Evolutionary conservation across 64 coral and sea anemone species (phyloP).

Genomic region (Stichodactyla mertensii): DNA sequence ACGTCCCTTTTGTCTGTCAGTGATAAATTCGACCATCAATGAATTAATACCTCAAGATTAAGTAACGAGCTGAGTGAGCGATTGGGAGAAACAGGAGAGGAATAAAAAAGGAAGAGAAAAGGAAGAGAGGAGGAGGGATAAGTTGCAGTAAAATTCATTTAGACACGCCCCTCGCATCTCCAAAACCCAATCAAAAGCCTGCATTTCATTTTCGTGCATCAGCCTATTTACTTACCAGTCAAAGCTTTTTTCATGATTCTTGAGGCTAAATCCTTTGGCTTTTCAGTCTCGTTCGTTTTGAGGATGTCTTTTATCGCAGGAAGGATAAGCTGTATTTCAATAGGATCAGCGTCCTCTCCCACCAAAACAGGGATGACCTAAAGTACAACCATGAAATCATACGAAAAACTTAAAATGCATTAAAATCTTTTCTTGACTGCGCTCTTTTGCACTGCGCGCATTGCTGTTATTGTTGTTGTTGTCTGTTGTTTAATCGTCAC

Average conservation of each 20-base stretch:
- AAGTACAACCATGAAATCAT: background rate
- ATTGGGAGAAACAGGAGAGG: background rate
- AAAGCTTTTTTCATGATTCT: constrained; percentile 55
- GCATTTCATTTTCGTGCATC: background rate
- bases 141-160: background rate
- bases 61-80: background rate
- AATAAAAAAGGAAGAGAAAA: background rate
- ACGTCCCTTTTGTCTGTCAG: constrained; percentile 29
- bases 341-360: constrained; percentile 36
- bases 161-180: too few relatives aligned
- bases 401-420: too few relatives aligned
- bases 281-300: constrained; percentile 39
- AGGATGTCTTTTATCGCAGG: constrained; percentile 47
- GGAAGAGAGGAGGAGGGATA: background rate
- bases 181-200: background rate
- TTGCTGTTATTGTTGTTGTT: too few relatives aligned
- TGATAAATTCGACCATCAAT: background rate
- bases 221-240: constrained; percentile 7
- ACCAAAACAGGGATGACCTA: constrained; percentile 59
- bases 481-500: too few relatives aligned
- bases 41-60: background rate
- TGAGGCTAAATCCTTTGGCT: constrained; percentile 20
- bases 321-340: constrained; percentile 41
- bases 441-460: too few relatives aligned
- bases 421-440: too few relatives aligned